Conservation (phyloP, 2,888 invertebrate genomes). For the Erebia palarica region DNA sequence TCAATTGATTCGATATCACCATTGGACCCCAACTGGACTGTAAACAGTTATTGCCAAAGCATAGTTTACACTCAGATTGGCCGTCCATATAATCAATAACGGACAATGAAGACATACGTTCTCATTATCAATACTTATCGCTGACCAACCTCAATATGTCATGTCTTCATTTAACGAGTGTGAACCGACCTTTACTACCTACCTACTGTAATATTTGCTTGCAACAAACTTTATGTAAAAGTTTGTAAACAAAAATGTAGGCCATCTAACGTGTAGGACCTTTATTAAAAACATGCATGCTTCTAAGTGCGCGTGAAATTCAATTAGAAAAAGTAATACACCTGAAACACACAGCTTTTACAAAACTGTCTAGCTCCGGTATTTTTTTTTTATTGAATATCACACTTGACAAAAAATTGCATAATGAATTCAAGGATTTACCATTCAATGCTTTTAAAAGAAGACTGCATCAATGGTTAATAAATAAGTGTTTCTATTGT, state of each 20-base stretch:
- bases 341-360: neutral
- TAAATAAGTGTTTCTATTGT: too few relatives aligned
- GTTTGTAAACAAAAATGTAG: constrained; percentile 15
- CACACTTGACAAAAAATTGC: too few relatives aligned
- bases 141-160: constrained; percentile 66
- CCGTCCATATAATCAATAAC: constrained; percentile 43
- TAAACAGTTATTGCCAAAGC: constrained; percentile 1
- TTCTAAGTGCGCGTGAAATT: constrained; percentile 12
- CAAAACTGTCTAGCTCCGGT: neutral
- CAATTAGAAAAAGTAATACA: neutral
- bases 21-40: neutral
- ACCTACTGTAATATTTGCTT: constrained; percentile 6
- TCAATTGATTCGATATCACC: constrained; percentile 13
- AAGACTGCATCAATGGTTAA: too few relatives aligned
- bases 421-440: too few relatives aligned
- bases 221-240: constrained; percentile 7
- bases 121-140: constrained; percentile 64
- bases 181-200: constrained; percentile 52
- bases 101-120: constrained; percentile 65
- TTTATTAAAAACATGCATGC: neutral
- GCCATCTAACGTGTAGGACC: neutral
- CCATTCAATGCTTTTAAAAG: too few relatives aligned
- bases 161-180: constrained; percentile 69
- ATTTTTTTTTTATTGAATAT: too few relatives aligned
- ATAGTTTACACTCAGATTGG: constrained; percentile 33